Evolutionary conservation across 2,888 invertebrate genomes (phyloP).

Genomic region (Apocheima hispidaria): DNA sequence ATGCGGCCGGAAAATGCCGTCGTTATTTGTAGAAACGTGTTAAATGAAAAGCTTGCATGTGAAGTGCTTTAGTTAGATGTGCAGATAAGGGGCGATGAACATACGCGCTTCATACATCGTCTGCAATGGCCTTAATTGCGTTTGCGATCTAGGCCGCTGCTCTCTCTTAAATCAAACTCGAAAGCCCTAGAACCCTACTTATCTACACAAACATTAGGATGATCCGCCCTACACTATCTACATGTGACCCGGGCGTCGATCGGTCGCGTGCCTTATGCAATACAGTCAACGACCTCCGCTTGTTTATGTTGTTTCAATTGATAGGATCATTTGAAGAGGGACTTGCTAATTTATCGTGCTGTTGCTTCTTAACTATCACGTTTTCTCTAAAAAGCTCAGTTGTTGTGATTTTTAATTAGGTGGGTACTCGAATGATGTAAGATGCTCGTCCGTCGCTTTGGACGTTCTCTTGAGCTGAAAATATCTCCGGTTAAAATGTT

Average conservation of each 20-base stretch:
- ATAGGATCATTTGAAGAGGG: slow-evolving; percentile 62
- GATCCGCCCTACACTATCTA: slow-evolving; percentile 62
- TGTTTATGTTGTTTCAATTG: slow-evolving; percentile 63
- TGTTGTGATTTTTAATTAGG: slow-evolving; percentile 42
- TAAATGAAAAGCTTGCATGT: slow-evolving; percentile 20
- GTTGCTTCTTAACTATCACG: slow-evolving; percentile 55
- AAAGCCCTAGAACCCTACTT: slow-evolving; percentile 83
- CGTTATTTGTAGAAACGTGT: slow-evolving; percentile 20
- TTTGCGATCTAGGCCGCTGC: slow-evolving; percentile 75
- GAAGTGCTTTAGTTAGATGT: slow-evolving; percentile 32
- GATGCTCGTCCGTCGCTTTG: slow-evolving; percentile 31
- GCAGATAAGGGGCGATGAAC: slow-evolving; percentile 38
- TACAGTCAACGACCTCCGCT: slow-evolving; percentile 73
- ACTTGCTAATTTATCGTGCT: slow-evolving; percentile 56
- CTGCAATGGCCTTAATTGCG: slow-evolving; percentile 81
- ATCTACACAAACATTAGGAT: slow-evolving; percentile 60
- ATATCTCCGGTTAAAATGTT: slow-evolving; percentile 26
- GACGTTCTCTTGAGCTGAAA: slow-evolving; percentile 31
- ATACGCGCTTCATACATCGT: slow-evolving; percentile 66
- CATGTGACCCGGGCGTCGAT: slow-evolving; percentile 61
- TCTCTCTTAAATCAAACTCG: slow-evolving; percentile 85
- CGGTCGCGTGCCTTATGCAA: slow-evolving; percentile 73
- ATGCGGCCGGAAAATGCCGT: slow-evolving; percentile 23
- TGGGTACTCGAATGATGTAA: slow-evolving; percentile 43
- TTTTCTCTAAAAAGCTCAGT: slow-evolving; percentile 62